Conservation (phyloP, 2,113 vertebrate species). For the Egretta garzetta region DNA sequence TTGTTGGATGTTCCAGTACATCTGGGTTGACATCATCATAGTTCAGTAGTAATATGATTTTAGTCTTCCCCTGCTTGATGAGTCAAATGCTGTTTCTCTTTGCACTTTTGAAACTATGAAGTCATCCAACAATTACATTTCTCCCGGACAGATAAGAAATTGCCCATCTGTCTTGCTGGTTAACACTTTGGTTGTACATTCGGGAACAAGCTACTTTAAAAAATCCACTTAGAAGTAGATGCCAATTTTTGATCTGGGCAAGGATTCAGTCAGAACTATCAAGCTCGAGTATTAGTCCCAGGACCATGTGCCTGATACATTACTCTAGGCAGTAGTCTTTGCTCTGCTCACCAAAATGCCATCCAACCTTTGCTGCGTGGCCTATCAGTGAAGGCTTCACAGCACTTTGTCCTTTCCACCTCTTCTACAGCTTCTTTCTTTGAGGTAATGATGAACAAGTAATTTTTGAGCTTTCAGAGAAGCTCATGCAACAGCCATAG, state of each 20-base stretch:
- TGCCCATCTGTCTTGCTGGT: background rate
- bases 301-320: background rate
- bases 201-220: background rate
- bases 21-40: background rate
- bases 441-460: background rate
- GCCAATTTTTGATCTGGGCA: background rate
- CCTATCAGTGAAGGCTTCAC: background rate
- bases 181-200: background rate
- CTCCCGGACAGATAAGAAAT: background rate
- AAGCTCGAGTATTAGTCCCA: background rate
- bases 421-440: background rate
- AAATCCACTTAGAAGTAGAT: background rate
- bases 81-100: background rate
- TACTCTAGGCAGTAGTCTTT: background rate
- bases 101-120: background rate
- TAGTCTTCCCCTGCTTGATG: background rate
- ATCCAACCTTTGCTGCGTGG: background rate
- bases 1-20: background rate
- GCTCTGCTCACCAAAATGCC: background rate
- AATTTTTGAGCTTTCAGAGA: background rate
- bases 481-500: background rate
- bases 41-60: background rate
- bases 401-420: background rate
- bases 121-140: background rate
- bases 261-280: background rate